Conservation (phyloP, 2,113 vertebrate species). For the Anser brachyrhynchus region DNA sequence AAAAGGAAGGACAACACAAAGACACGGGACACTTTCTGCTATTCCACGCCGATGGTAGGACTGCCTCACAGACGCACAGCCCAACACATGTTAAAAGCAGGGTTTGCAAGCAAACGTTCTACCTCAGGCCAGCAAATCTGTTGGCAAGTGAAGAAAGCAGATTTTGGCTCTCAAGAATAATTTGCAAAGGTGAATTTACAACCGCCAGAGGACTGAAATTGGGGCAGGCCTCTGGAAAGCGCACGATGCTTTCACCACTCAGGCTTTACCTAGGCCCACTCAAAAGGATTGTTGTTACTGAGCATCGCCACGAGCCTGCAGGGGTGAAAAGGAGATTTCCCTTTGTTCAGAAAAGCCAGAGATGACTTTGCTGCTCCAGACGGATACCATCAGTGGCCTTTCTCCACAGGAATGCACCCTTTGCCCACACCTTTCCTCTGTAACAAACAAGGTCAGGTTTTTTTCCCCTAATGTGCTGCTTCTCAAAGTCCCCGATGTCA, state of each 20-base stretch:
- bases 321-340: not conserved
- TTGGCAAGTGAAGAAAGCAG: no score
- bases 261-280: not conserved
- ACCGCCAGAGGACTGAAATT: not conserved
- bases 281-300: not conserved
- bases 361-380: not conserved
- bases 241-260: not conserved
- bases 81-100: not conserved
- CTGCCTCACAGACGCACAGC: not conserved
- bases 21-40: not conserved
- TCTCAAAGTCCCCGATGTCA: not conserved
- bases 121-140: not conserved
- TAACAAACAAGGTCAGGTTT: not conserved
- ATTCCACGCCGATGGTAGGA: accelerated
- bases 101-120: not conserved
- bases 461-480: not conserved
- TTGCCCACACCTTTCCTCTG: not conserved
- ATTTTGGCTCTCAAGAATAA: not conserved
- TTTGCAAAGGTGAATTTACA: not conserved
- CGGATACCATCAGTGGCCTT: not conserved
- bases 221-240: accelerated
- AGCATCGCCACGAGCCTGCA: not conserved
- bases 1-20: not conserved
- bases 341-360: not conserved
- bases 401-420: not conserved